Conservation (phyloP, 2,113 vertebrate species). For the Channa argus region DNA sequence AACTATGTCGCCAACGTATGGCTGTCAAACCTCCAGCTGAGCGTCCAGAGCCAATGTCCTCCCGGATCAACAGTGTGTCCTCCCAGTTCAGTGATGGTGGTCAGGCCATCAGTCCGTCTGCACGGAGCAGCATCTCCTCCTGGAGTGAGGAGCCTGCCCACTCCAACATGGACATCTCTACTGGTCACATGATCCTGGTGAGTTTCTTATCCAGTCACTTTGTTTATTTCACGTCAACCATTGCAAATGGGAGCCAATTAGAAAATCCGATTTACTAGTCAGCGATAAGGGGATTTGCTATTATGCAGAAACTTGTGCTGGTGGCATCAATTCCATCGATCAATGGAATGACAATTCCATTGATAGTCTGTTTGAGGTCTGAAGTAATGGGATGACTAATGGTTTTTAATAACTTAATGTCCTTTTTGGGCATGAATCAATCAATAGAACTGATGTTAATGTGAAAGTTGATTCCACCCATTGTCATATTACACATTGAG, state of each 20-base stretch:
- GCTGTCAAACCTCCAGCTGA: slow-evolving; percentile 86
- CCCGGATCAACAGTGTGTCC: slow-evolving; percentile 93
- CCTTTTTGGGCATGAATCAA: not conserved
- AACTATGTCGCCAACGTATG: slow-evolving; percentile 97
- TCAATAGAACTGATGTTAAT: not conserved
- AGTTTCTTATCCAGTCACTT: not conserved
- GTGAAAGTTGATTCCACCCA: not conserved
- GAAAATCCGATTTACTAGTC: no score
- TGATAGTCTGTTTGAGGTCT: no score
- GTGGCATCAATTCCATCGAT: not conserved
- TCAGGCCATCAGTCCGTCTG: slow-evolving; percentile 89
- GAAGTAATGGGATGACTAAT: not conserved
- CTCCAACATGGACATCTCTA: slow-evolving; percentile 99
- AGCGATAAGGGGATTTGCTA: no score
- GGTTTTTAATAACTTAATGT: not conserved
- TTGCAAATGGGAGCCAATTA: not conserved
- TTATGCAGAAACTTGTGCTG: not conserved
- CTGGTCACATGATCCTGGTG: slow-evolving; percentile 98
- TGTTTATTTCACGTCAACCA: not conserved
- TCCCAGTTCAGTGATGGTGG: slow-evolving; percentile 95
- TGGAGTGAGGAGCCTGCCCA: slow-evolving; percentile 95
- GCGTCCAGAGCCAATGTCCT: slow-evolving; percentile 84
- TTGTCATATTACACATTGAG: not conserved
- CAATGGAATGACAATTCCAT: no score
- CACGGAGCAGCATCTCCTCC: slow-evolving; percentile 92